These are phyloP conservation scores for Conistra vaccinii DNA, from an alignment of 2,888 invertebrate species.

Conservation along the genomic window DNA sequence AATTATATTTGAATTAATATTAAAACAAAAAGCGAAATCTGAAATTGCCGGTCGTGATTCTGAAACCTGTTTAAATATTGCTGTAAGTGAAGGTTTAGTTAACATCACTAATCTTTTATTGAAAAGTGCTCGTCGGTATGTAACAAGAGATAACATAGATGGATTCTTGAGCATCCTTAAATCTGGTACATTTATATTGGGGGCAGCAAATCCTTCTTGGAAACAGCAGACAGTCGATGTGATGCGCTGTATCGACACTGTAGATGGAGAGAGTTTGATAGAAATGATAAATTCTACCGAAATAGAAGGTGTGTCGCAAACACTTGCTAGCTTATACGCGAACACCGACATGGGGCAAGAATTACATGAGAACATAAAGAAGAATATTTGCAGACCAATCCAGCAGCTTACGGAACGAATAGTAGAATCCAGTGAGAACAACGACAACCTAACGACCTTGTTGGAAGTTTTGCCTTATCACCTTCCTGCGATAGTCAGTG, in stretches of 20 bases:
- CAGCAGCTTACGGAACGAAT: slow-evolving; percentile 4
- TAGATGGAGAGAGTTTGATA: slow-evolving; percentile 53
- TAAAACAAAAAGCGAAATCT: slow-evolving; percentile 59
- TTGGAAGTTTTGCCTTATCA: slow-evolving; percentile 51
- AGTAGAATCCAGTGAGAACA: slow-evolving; percentile 40
- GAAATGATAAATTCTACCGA: slow-evolving; percentile 49
- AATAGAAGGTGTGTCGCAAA: slow-evolving; percentile 36
- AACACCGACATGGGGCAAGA: slow-evolving; percentile 35
- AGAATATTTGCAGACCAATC: slow-evolving; percentile 45
- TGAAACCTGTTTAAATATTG: slow-evolving; percentile 59
- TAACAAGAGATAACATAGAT: slow-evolving; percentile 58
- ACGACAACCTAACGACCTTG: slow-evolving; percentile 53
- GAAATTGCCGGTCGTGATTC: slow-evolving; percentile 13
- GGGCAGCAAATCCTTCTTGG: slow-evolving; percentile 52
- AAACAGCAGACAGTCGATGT: slow-evolving; percentile 45
- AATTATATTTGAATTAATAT: slow-evolving; percentile 69
- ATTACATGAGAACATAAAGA: slow-evolving; percentile 42
- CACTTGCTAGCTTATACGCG: slow-evolving; percentile 18
- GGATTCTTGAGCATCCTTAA: slow-evolving; percentile 56
- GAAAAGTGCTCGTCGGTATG: slow-evolving; percentile 52
- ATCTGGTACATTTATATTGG: slow-evolving; percentile 49
- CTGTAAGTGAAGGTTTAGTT: slow-evolving; percentile 66
- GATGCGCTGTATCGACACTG: slow-evolving; percentile 49
- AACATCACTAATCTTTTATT: slow-evolving; percentile 66
- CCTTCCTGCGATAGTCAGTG: slow-evolving; percentile 47